Base-by-base conservation (phyloP, 2,888 invertebrate species). In the Temnothorax ravouxi region DNA sequence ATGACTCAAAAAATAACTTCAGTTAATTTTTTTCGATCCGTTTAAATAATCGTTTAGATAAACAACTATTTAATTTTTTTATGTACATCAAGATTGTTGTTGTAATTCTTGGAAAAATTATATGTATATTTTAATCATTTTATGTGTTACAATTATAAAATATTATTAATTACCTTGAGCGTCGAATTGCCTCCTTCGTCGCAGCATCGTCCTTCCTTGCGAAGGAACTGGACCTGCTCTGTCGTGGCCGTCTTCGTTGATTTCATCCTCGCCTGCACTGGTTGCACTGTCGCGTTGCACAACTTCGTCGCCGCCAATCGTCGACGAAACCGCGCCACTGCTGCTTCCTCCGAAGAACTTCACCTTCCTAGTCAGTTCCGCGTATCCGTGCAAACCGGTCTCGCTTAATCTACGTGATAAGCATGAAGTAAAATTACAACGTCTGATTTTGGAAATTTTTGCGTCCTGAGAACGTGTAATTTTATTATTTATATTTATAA, bases 261-360 rank as follows among this genome's bases (percentile, higher is more conserved):
- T 92, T 50, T 95, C 94, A 66, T 94, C 95, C 83, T 95, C 95
- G 0, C 94, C 95, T 3, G 94, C 94, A 84, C 94, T 95, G 5
- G 94, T 95, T 13, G 94, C 94, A 81, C 95, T 95, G 88, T 95
- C 95, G 15, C 94, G 93, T 85, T 95, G 94, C 80, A 94, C 89
- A 13, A 93, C 90, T 85, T 94, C 94, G 79, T 94, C 94, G 69
- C 92, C 91, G 80, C 92, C 92, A n/a, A 93, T 93, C 11, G 91
- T 86, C 54, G 93, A 93, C 29, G 91, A 85, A 29, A 92, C 87
- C 6, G 90, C 84, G 62, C 92, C 90, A 56, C 91, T 91, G 74
- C 91, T 91, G 76, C 72, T 88, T 72, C 93, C 92, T 44, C 93
- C 93, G 80, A 94, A 93, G n/a, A 94, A 90, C 79, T 94, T 93